These are phyloP conservation scores for Potorous gilbertii DNA, from an alignment of 2,797 vertebrate genomes.

Conservation along the genomic window DNA sequence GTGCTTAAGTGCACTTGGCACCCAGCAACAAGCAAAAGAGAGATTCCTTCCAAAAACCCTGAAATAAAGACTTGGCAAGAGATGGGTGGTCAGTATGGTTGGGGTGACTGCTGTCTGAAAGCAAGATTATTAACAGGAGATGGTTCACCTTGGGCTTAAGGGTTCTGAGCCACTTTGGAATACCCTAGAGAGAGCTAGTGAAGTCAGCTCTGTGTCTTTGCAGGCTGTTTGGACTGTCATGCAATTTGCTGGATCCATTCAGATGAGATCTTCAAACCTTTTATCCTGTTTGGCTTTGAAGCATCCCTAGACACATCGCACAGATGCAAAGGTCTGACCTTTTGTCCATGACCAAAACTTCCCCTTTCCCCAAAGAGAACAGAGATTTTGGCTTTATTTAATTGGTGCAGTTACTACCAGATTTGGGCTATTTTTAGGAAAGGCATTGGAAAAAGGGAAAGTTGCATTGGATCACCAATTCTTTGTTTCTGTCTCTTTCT, in stretches of 20 bases:
- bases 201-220: background rate
- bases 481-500: background rate
- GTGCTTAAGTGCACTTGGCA: background rate
- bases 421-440: conserved; percentile 57
- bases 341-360: background rate
- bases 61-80: conserved; percentile 35
- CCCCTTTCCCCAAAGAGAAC: conserved; percentile 38
- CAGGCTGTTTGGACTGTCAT: background rate
- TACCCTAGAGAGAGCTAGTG: background rate
- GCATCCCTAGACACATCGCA: conserved; percentile 5
- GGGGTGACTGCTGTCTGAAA: conserved; percentile 32
- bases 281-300: background rate
- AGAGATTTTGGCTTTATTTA: conserved; percentile 46
- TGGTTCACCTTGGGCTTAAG: background rate
- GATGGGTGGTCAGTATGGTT: conserved; percentile 6
- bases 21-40: background rate
- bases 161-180: background rate
- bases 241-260: background rate
- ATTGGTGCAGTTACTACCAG: conserved; percentile 24
- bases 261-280: background rate
- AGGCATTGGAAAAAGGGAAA: conserved; percentile 20
- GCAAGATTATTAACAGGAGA: background rate
- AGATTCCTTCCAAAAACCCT: background rate
- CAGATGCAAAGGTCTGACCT: background rate
- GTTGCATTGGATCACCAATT: background rate